Conservation (phyloP, 2,113 vertebrate genomes). For the Myocastor coypus region DNA sequence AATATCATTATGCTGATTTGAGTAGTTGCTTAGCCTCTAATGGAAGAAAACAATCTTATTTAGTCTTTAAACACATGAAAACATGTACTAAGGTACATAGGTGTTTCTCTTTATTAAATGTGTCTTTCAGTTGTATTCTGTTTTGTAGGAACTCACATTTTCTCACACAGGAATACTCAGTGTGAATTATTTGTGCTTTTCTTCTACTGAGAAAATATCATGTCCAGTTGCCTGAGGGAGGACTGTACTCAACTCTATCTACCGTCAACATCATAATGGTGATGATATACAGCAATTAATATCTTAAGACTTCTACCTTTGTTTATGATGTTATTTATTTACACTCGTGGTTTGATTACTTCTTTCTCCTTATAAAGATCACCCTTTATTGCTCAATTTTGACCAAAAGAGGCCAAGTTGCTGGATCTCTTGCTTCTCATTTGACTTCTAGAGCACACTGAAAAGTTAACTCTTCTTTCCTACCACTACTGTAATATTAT, state of each 20-base stretch:
- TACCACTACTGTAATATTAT: not conserved
- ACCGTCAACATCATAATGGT: not conserved
- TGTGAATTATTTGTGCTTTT: not conserved
- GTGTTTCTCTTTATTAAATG: not conserved
- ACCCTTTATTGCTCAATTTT: not conserved
- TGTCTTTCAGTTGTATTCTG: not conserved
- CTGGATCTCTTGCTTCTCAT: not conserved
- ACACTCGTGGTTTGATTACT: not conserved
- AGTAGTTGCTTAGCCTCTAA: slow-evolving; percentile 20
- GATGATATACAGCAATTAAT: not conserved
- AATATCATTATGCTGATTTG: not conserved
- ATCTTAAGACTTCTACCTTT: not conserved
- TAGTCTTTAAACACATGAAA: not conserved
- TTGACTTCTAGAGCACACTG: not conserved
- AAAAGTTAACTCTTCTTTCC: not conserved
- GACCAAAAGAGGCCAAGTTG: not conserved
- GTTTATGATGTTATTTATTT: not conserved
- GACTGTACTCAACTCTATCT: not conserved
- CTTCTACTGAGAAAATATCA: not conserved
- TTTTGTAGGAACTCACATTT: not conserved
- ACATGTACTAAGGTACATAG: not conserved
- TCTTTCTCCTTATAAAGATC: not conserved
- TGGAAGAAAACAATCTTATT: not conserved
- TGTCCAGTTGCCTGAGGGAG: too few species aligned
- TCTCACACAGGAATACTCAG: not conserved